phyloP scores from a whole-genome alignment of 2,113 vertebrate species.

The Dasyprocta punctata region DNA sequence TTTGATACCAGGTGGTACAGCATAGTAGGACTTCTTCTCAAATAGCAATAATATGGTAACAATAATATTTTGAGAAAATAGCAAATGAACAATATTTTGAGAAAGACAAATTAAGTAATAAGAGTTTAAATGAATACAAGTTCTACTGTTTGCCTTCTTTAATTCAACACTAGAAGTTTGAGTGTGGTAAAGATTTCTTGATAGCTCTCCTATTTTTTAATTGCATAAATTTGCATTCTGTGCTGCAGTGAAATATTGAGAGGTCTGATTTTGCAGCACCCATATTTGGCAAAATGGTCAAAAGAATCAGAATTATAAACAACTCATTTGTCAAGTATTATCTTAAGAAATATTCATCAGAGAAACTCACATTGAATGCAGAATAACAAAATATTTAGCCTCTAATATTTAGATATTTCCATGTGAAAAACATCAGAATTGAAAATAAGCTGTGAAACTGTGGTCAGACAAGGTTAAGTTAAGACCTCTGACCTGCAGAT shows the following conservation, averaged over 20 bases:
- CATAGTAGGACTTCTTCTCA: background rate
- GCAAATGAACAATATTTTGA: too few relatives aligned
- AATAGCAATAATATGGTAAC: background rate
- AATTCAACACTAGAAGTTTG: background rate
- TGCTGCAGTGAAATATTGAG: background rate
- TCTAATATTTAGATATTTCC: background rate
- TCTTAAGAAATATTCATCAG: background rate
- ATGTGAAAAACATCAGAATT: background rate
- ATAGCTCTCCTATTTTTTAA: background rate
- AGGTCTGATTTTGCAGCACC: background rate
- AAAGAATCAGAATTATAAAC: background rate
- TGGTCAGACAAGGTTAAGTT: background rate
- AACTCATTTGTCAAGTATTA: background rate
- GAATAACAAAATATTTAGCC: background rate
- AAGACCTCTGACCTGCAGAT: background rate
- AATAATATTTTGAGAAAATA: background rate
- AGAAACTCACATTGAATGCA: background rate
- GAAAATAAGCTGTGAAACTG: background rate
- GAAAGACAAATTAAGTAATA: background rate
- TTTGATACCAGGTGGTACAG: background rate
- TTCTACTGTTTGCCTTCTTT: background rate
- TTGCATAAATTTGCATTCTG: background rate
- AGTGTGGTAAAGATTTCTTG: background rate
- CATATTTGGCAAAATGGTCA: background rate
- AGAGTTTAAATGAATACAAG: background rate